Evolutionary conservation across 2,888 invertebrate species (phyloP).

Genomic region (Scaptomyza tumidula): DNA sequence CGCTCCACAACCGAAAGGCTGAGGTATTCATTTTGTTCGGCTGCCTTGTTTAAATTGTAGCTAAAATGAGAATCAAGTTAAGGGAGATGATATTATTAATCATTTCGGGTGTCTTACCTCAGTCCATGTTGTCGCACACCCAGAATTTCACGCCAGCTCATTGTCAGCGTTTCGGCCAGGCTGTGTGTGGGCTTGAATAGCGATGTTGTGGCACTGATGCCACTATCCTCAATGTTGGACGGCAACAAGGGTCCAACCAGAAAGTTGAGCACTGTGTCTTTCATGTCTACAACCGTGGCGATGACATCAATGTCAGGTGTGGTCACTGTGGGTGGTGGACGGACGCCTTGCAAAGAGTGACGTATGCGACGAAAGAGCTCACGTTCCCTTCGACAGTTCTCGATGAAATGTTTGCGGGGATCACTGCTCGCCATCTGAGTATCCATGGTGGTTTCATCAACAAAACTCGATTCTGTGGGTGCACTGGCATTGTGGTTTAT

Average conservation of each 20-base stretch:
- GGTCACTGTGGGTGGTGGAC: slow-evolving; percentile 91
- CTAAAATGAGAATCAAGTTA: slow-evolving; percentile 85
- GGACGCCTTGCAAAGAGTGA: slow-evolving; percentile 88
- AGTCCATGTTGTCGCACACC: slow-evolving; percentile 89
- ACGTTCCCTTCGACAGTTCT: slow-evolving; percentile 78
- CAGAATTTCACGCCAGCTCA: slow-evolving; percentile 87
- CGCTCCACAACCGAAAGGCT: slow-evolving; percentile 88
- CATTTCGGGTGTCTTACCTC: slow-evolving; percentile 86
- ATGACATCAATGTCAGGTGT: slow-evolving; percentile 88
- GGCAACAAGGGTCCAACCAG: slow-evolving; percentile 20
- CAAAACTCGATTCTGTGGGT: slow-evolving; percentile 77
- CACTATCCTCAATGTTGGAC: slow-evolving; percentile 46
- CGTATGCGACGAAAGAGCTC: slow-evolving; percentile 84
- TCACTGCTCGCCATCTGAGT: slow-evolving; percentile 47
- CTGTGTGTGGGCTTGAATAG: slow-evolving; percentile 81
- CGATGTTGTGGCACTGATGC: slow-evolving; percentile 47
- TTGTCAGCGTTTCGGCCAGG: slow-evolving; percentile 74
- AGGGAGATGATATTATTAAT: slow-evolving; percentile 15
- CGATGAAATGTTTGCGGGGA: slow-evolving; percentile 58
- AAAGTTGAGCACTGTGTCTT: slow-evolving; percentile 85
- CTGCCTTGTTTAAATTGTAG: slow-evolving; percentile 88
- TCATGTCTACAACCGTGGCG: slow-evolving; percentile 88
- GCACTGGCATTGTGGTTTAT: slow-evolving; percentile 36
- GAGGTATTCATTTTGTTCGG: slow-evolving; percentile 89
- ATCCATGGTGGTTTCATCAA: slow-evolving; percentile 74